These are phyloP conservation scores for Trachelus tabidus DNA, from an alignment of 2,888 invertebrate genomes.

Conservation along the genomic window DNA sequence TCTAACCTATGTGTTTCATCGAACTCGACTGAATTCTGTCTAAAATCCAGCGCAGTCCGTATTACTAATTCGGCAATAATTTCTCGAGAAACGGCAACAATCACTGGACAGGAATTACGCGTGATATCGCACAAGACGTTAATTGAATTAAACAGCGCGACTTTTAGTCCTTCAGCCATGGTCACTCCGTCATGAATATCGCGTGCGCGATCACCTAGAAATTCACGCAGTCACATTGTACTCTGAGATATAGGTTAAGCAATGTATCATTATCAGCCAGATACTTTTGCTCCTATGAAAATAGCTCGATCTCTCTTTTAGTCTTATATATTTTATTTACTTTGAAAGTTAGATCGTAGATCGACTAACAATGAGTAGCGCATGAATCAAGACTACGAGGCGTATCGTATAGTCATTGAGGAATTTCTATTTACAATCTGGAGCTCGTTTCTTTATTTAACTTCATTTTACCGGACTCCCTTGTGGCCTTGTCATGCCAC, in stretches of 20 bases:
- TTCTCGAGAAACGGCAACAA: neutral
- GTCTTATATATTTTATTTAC: neutral
- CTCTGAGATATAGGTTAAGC: conserved; percentile 33
- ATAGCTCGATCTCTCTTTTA: neutral
- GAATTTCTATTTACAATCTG: neutral
- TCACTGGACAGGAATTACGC: neutral
- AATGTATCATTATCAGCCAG: neutral
- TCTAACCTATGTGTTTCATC: neutral
- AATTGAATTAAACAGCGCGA: neutral
- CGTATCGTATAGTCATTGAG: neutral
- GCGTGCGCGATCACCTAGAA: conserved; percentile 38
- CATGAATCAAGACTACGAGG: neutral
- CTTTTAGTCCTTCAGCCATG: neutral
- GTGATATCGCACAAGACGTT: neutral
- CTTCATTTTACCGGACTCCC: neutral
- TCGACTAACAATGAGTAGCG: neutral
- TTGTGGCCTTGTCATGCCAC: neutral
- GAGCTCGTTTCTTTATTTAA: neutral
- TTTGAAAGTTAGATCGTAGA: neutral
- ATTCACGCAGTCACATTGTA: conserved; percentile 24
- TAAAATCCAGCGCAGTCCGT: too few species aligned
- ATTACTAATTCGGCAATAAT: too few species aligned
- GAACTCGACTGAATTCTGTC: neutral
- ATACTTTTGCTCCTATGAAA: neutral
- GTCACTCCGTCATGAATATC: conserved; percentile 44